Evolutionary conservation across 1,140 invertebrate species (phyloP).

Genomic region (Whitmania pigra): DNA sequence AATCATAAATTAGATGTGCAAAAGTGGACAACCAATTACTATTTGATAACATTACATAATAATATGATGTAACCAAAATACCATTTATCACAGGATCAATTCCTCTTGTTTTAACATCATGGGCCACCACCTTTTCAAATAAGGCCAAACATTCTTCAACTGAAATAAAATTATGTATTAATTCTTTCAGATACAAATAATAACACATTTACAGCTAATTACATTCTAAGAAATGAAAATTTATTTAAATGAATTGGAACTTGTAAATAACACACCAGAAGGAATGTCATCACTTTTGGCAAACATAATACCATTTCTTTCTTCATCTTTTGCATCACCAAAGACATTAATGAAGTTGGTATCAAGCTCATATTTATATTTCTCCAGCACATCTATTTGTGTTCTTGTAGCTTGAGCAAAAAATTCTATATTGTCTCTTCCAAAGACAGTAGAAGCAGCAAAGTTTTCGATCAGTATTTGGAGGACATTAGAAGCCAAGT

Average conservation of each 20-base stretch:
- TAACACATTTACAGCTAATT: not conserved
- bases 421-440: constrained; percentile 88
- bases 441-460: constrained; percentile 83
- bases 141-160: constrained; percentile 6
- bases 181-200: not conserved
- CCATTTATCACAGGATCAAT: not conserved
- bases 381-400: constrained; percentile 37
- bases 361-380: constrained; percentile 36
- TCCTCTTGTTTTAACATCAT: constrained; percentile 6
- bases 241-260: not conserved
- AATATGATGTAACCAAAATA: not conserved
- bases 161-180: not conserved
- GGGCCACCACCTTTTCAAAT: constrained; percentile 6
- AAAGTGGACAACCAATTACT: not conserved
- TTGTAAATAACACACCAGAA: not conserved
- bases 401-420: constrained; percentile 55
- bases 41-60: not conserved
- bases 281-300: not conserved
- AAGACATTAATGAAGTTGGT: not conserved
- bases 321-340: not conserved
- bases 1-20: not conserved
- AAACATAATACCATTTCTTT: not conserved
- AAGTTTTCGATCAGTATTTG: constrained; percentile 90
- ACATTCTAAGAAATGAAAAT: not conserved
- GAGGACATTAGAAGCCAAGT: constrained; percentile 30